Evolutionary conservation across 2,888 invertebrate species (phyloP), one percentile per base, ranked within the genome.

Genomic region (Hydriomena furcata): DNA sequence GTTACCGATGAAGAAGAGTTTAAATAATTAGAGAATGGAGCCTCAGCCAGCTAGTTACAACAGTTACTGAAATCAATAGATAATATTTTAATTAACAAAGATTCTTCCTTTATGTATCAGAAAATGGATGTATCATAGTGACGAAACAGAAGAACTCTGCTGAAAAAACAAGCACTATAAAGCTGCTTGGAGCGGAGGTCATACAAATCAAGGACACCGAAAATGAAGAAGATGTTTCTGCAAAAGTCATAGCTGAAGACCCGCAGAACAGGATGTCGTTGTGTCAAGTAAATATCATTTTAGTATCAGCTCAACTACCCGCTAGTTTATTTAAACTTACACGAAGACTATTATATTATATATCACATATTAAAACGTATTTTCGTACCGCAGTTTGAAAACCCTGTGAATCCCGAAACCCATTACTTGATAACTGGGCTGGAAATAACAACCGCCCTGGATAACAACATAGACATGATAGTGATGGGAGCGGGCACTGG

Each of bases 71-170:
- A n/a, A n/a, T n/a, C n/a, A n/a, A n/a, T n/a, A n/a, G n/a, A n/a
- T n/a, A n/a, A n/a, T n/a, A n/a, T n/a, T n/a, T n/a, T n/a, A n/a
- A n/a, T n/a, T n/a, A n/a, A n/a, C n/a, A n/a, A n/a, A n/a, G n/a
- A 3, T 17, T 17, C 7, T 31, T 8, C 37, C 6, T 25, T 36
- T 13, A 43, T 8, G 27, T 49, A 59, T 70, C 72, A 81, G 91
- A 97, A 2, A 98, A 98, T 82, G 93, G 94, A 53, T 98, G 98
- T 80, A 93, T 98, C 25, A 97, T 99, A 65, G 97, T 98, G 0
- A 97, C 99, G 95, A 98, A 98, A 0, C 96, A 97, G 75, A 99
- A 98, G 88, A 99, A 99, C 97, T 98, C 98, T 5, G 94, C 95
- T 69, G 98, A 99, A 80, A 99, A 99, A 88, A 96, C 97, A 7